Base-by-base conservation (phyloP, 2,113 vertebrate genomes). In the Mixornis gularis region DNA sequence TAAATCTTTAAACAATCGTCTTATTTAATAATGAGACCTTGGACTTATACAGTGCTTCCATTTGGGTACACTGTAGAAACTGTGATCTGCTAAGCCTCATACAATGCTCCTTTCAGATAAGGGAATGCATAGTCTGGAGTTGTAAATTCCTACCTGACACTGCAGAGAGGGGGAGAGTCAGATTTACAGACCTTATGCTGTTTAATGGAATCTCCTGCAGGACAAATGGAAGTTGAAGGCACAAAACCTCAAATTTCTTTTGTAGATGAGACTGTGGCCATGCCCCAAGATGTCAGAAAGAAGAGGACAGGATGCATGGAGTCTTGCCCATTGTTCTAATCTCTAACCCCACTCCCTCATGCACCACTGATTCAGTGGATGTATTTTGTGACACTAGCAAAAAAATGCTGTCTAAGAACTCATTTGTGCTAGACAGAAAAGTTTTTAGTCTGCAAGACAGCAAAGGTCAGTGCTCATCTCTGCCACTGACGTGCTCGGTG, bases 121-220 rank as follows among this genome's bases (percentile, higher is more conserved):
- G 32, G 38, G 82, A 90, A 65, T 46, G 58, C 46, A 26, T 27
- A 29, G 17, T 90, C 65, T 90, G 70, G 41, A 89, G 84, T 17
- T 93, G 66, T 65, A 82, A 92, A 96, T 95, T 94, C 84, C 87
- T 79, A 43, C 53, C 78, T 89, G 65, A 89, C 52, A 38, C 70
- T 72, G 34, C 30, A 79, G 70, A 71, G 80, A 59, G 48, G 21
- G 11, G n/a, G 32, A 72, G n/a, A 48, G 65, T 65, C 62, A 92
- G 84, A 63, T 85, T 94, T 94, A 79, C 73, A 62, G 70, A 36
- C 21, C 1, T 26, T n/a, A 12, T 53, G 32, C 27, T 90, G 24
- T 76, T 92, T 81, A 76, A 58, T 65, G 36, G 66, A 65, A 62
- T 79, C 24, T 86, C 20, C 34, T 89, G 58, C 38, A 73, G 70